Conservation (phyloP, 2,888 invertebrate species). For the Tenthredo scrophulariae region DNA sequence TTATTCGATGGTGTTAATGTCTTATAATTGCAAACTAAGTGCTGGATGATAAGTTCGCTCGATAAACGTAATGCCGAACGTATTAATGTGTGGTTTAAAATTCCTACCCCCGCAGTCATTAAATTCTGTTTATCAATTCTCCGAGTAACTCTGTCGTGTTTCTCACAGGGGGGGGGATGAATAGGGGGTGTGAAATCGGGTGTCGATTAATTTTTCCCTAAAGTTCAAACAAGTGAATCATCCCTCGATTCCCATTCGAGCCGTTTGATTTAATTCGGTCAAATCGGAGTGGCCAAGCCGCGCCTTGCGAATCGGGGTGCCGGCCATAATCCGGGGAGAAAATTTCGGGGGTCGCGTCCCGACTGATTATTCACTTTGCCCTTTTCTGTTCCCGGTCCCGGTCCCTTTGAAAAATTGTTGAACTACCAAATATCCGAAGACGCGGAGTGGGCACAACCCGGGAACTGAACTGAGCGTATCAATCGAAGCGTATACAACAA, state of each 20-base stretch:
- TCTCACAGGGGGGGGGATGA: no score
- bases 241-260: neutral
- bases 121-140: neutral
- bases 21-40: conserved; percentile 27
- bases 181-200: neutral
- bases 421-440: conserved; percentile 20
- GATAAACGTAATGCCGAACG: neutral
- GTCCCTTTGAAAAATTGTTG: conserved; percentile 10
- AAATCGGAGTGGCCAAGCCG: conserved; percentile 31
- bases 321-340: neutral
- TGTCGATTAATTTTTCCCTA: conserved; percentile 8
- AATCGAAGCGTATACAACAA: conserved; percentile 45
- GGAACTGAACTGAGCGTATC: neutral
- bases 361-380: conserved; percentile 48
- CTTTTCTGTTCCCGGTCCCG: conserved; percentile 17
- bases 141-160: neutral
- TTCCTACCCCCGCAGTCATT: neutral
- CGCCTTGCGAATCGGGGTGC: neutral
- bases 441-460: neutral
- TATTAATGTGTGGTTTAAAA: neutral
- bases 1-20: conserved; percentile 34
- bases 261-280: conserved; percentile 39
- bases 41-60: neutral
- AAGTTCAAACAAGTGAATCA: conserved; percentile 50
- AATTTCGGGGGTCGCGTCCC: neutral